A percentile compares a stretch with the other conserved stretches of the same genome.
Conservation (phyloP, 2,797 vertebrate species). For the Molossus alvarezi region DNA sequence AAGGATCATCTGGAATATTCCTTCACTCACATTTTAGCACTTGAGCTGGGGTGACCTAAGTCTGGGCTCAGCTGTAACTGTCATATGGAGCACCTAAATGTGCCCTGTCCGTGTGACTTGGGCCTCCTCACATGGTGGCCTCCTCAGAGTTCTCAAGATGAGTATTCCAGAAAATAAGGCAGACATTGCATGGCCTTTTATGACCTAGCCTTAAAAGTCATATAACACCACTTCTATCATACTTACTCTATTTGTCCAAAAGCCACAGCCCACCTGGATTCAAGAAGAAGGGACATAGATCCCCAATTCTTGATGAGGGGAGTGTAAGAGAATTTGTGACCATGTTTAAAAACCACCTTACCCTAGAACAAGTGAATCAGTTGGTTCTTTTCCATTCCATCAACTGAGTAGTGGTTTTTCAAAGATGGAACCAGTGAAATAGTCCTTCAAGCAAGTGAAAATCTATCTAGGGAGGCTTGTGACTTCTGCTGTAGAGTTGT, state of each 20-base stretch:
- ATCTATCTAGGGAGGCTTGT: background rate
- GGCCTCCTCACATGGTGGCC: background rate
- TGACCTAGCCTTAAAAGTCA: background rate
- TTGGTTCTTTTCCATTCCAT: background rate
- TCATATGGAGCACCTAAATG: background rate
- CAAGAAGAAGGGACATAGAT: background rate
- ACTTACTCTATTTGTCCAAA: background rate
- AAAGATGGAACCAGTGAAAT: background rate
- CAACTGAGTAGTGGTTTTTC: background rate
- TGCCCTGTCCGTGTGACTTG: background rate
- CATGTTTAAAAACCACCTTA: background rate
- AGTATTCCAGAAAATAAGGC: background rate
- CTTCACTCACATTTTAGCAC: background rate
- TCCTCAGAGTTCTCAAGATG: background rate
- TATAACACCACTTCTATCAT: background rate
- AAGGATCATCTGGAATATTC: background rate
- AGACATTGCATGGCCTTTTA: background rate
- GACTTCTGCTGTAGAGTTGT: background rate
- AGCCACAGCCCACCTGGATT: background rate
- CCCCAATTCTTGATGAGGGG: background rate
- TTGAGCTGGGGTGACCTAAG: background rate
- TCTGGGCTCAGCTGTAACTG: no score
- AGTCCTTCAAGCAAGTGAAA: background rate
- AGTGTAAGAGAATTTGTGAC: background rate
- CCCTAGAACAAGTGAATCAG: background rate